Conservation (phyloP, 2,113 vertebrate species). For the Nothobranchius furzeri region DNA sequence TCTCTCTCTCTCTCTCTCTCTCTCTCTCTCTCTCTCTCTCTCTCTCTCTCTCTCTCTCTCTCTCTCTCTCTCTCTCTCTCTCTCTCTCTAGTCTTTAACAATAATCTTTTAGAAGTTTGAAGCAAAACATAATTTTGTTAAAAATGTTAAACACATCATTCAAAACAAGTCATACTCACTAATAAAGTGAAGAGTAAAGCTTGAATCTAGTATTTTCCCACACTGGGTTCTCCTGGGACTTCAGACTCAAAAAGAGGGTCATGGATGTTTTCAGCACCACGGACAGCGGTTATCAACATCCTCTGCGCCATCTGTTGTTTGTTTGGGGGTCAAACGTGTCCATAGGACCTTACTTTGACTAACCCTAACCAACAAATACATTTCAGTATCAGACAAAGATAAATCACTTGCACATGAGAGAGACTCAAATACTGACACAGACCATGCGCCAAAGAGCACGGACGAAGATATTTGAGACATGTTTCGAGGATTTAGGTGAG, state of each 20-base stretch:
- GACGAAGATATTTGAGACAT: conserved; percentile 64
- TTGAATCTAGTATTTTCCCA: not conserved
- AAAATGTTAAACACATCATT: too few relatives aligned
- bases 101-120: too few relatives aligned
- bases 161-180: too few relatives aligned
- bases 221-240: not conserved
- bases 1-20: conserved; percentile 22
- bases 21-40: conserved; percentile 63
- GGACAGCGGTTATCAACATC: conserved; percentile 21
- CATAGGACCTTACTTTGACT: not conserved
- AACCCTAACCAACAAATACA: too few relatives aligned
- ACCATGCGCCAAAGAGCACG: conserved; percentile 75
- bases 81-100: not conserved
- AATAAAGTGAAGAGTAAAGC: not conserved
- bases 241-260: not conserved
- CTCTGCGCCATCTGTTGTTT: conserved; percentile 31
- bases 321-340: not conserved
- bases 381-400: too few relatives aligned
- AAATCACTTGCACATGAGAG: not conserved
- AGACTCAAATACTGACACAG: conserved; percentile 67
- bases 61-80: not conserved
- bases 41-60: too few relatives aligned
- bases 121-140: too few relatives aligned
- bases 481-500: conserved; percentile 81
- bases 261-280: conserved; percentile 46